Conservation (phyloP, 2,113 vertebrate species). For the Archilochus colubris region DNA sequence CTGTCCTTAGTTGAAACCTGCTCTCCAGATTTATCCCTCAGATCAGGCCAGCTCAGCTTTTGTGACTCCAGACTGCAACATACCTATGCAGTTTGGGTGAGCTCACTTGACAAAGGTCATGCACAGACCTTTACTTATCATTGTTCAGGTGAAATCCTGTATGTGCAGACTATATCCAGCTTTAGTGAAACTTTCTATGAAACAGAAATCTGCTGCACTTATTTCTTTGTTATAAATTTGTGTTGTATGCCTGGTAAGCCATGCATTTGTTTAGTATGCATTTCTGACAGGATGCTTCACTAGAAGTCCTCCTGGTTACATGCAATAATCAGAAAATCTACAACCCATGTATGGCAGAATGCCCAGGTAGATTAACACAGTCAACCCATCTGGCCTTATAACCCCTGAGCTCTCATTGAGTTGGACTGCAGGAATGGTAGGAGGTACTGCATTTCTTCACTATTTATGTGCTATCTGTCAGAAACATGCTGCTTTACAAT, state of each 20-base stretch:
- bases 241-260: background rate
- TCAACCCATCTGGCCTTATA: background rate
- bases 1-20: background rate
- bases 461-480: background rate
- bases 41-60: background rate
- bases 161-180: background rate
- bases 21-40: background rate
- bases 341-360: background rate
- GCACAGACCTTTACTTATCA: background rate
- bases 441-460: background rate
- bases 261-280: background rate
- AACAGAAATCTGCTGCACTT: background rate
- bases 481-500: background rate
- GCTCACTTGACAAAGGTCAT: background rate
- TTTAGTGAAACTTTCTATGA: background rate
- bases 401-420: background rate
- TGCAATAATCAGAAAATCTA: background rate
- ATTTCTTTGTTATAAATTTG: background rate
- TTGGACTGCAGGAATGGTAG: background rate
- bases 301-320: background rate
- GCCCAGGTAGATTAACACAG: background rate
- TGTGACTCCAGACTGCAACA: background rate
- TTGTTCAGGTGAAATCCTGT: background rate
- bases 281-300: background rate
- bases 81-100: background rate